These are phyloP conservation scores for Timema podura DNA, from an alignment of 2,888 invertebrate genomes.

Conservation along the genomic window DNA sequence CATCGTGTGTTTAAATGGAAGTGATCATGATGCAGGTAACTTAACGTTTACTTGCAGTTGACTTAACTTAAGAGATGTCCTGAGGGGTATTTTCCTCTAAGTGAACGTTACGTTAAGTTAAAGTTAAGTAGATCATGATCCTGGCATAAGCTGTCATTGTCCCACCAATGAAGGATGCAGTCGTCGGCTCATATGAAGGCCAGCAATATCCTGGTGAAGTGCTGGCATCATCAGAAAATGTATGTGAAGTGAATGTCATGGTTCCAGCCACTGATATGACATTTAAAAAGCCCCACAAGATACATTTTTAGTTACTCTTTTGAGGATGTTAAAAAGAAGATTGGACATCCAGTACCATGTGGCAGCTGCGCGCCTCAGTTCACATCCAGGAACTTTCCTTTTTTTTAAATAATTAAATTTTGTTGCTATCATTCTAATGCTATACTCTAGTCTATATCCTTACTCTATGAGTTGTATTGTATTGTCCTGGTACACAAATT, in stretches of 20 bases:
- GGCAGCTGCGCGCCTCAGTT: conserved; percentile 6
- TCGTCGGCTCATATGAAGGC: not conserved
- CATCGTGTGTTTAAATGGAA: no score
- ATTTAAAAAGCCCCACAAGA: conserved; percentile 4
- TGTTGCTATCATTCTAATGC: not conserved
- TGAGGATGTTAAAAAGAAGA: conserved; percentile 1
- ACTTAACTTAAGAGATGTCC: no score
- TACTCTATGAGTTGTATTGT: not conserved
- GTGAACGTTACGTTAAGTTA: no score
- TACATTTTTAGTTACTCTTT: not conserved
- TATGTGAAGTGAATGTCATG: conserved; percentile 3
- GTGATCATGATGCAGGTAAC: no score
- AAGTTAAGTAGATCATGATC: no score
- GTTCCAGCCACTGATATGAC: not conserved
- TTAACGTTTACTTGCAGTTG: no score
- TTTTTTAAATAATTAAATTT: not conserved
- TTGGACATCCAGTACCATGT: conserved; percentile 9
- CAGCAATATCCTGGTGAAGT: not conserved
- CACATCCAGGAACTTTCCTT: conserved; percentile 5
- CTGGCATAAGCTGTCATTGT: no score
- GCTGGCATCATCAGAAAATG: no score
- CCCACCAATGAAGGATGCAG: not conserved
- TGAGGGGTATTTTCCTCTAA: no score
- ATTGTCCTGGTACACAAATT: conserved; percentile 9
- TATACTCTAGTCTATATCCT: not conserved